A percentile compares a stretch with the other conserved stretches of the same genome.
Conservation (phyloP, 2,888 invertebrate species). For the Xestia ashworthii region DNA sequence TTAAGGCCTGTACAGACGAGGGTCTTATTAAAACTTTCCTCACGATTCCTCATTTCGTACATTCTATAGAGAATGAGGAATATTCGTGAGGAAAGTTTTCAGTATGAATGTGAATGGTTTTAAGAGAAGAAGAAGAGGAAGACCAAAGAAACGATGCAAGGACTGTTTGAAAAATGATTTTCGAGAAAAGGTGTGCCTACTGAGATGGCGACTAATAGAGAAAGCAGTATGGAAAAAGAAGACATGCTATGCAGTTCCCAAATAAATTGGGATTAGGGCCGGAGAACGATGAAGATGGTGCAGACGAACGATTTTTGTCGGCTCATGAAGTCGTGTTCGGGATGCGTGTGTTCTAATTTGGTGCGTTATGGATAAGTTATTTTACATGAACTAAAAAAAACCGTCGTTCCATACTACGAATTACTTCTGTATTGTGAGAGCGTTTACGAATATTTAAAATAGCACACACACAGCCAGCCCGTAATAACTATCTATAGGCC, state of each 20-base stretch:
- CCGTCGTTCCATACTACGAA: too few species aligned
- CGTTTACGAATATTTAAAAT: too few species aligned
- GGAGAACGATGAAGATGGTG: background rate
- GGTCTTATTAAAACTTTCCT: background rate
- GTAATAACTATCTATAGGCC: too few species aligned
- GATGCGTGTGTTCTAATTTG: background rate
- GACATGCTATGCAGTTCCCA: background rate
- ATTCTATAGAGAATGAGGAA: background rate
- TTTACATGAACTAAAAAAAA: too few species aligned
- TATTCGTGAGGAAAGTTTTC: background rate
- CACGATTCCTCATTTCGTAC: background rate
- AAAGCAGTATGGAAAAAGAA: background rate
- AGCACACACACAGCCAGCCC: too few species aligned
- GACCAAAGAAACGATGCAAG: background rate
- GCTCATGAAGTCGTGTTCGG: fast-evolving
- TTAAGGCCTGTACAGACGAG: background rate
- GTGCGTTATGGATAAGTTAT: too few species aligned
- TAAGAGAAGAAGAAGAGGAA: background rate
- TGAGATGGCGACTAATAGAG: background rate
- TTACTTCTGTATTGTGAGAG: too few species aligned
- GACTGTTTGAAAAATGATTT: background rate
- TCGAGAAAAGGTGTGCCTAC: background rate
- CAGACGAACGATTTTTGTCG: background rate
- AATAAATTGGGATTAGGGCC: background rate
- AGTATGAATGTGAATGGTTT: background rate